Evolutionary conservation across 92 coral and sea anemone genomes (phyloP).

Genomic region (Blastomussa wellsi): DNA sequence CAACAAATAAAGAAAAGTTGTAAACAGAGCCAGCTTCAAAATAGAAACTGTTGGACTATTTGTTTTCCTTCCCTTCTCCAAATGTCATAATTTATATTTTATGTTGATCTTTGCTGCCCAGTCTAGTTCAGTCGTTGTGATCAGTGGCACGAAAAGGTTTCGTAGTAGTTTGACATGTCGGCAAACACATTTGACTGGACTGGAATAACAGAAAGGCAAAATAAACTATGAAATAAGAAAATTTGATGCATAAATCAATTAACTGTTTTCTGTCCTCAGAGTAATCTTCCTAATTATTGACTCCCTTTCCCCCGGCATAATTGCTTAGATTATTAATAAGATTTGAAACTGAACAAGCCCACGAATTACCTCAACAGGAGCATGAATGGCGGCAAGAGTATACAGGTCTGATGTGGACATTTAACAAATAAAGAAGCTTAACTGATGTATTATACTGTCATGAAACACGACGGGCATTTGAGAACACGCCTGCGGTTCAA

Average conservation of each 20-base stretch:
- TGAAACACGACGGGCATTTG: no score
- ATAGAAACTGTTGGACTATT: not conserved
- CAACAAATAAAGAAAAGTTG: not conserved
- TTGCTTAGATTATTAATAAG: constrained; percentile 4
- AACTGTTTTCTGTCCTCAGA: constrained; percentile 9
- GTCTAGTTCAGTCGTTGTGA: not conserved
- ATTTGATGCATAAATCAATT: not conserved
- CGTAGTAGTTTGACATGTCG: not conserved
- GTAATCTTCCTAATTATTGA: constrained; percentile 22
- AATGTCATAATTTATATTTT: constrained; percentile 9
- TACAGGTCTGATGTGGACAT: not conserved
- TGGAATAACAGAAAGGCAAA: not conserved
- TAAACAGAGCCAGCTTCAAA: not conserved
- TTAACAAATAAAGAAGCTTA: no score
- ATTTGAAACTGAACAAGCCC: not conserved
- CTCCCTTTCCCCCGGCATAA: not conserved
- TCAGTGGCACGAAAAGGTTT: not conserved
- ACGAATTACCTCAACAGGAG: not conserved
- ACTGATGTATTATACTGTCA: no score
- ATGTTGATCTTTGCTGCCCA: not conserved
- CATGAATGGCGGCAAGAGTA: not conserved
- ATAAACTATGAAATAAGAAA: not conserved
- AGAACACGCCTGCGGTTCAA: no score
- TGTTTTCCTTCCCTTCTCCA: constrained; percentile 20
- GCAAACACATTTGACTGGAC: not conserved